Base-by-base conservation (phyloP, 2,797 vertebrate species). In the Otolemur crassicaudatus region DNA sequence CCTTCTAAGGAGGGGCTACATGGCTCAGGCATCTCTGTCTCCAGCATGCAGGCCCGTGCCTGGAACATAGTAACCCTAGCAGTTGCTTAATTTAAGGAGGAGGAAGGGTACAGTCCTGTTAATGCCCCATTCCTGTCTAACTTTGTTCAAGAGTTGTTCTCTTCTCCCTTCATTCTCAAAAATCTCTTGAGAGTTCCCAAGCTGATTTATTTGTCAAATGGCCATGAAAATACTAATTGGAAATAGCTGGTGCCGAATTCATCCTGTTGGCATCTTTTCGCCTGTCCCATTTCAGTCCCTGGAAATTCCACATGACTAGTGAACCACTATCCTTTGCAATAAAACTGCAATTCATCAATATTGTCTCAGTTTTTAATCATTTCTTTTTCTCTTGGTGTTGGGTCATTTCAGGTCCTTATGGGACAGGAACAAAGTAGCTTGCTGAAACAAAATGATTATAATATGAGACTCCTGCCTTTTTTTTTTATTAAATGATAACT, bases 391-490 rank as follows among this genome's bases (percentile, higher is more conserved):
- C 84, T 94, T 79, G 76, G 72, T 94, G 91, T 89, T 95, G 95
- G 95, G 94, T 89, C 61, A 69, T 95, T 82, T 40, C 43, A 1
- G 58, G 31, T 95, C 87, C 91, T 94, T 95, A 90, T 25, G 94
- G 96, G 95, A 96, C 43, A 61, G 49, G 96, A 89, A 95, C 37
- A 87, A 97, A 94, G 96, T 81, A 89, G 76, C 80, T 95, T 92
- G 95, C 56, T 43, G 88, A 96, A 97, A 91, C 53, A 70, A 91
- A 87, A 97, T 97, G 94, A 97, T 90, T 96, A 97, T 97, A 97
- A 97, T 94, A 97, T 88, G 94, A 96, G 95, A 92, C 84, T 93
- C 72, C 40, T 40, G 40, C 40, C 40, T 40, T 40, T 40, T 40
- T 40, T 40, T 40, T 40, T 40, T 40, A 40, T 40, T 40, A 40